A percentile compares a stretch with the other conserved stretches of the same genome.
Conservation (phyloP, 1,140 invertebrate species). For the Oedothorax gibbosus region DNA sequence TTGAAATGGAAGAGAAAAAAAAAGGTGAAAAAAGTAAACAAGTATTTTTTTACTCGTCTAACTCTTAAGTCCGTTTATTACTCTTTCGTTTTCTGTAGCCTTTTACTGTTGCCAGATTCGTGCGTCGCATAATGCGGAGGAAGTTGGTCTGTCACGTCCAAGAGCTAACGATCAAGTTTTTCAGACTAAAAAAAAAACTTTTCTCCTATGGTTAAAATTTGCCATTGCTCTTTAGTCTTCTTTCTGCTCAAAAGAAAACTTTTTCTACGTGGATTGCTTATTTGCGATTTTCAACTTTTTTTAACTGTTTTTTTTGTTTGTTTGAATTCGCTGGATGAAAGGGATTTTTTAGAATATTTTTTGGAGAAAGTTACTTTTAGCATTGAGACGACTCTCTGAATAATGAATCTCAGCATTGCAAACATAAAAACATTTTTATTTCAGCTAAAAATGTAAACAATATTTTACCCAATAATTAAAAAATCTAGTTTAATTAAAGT, state of each 20-base stretch:
- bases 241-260: neutral
- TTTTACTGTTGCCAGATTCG: slow-evolving; percentile 14
- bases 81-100: slow-evolving; percentile 22
- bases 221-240: neutral
- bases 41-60: neutral
- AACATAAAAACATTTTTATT: too few relatives aligned
- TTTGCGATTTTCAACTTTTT: neutral
- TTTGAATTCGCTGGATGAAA: too few relatives aligned
- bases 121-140: slow-evolving; percentile 25
- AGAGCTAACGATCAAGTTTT: slow-evolving; percentile 38
- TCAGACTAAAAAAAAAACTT: slow-evolving; percentile 12
- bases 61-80: slow-evolving; percentile 34
- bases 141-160: slow-evolving; percentile 24
- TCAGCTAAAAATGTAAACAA: too few relatives aligned
- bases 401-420: too few relatives aligned
- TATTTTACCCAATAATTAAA: too few relatives aligned
- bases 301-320: too few relatives aligned
- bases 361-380: too few relatives aligned
- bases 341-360: too few relatives aligned
- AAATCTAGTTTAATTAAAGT: too few relatives aligned
- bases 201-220: slow-evolving; percentile 3
- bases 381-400: too few relatives aligned
- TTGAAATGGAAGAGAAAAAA: neutral
- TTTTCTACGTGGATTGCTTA: slow-evolving; percentile 18
- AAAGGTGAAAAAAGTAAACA: neutral